phyloP scores from a whole-genome alignment of 2,888 invertebrate genomes.

The Oithona nana region DNA sequence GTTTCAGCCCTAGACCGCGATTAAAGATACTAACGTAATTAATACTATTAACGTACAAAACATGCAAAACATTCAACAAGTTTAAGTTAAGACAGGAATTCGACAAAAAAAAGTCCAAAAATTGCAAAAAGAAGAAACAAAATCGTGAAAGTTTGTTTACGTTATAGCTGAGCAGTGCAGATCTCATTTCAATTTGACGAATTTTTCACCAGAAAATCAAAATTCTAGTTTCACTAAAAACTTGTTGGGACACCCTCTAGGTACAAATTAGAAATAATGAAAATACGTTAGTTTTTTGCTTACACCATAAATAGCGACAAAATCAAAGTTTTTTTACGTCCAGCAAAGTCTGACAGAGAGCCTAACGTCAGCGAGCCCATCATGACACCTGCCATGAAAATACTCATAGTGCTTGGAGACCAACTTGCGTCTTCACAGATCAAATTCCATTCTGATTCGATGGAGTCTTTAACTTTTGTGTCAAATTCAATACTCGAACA shows the following conservation, averaged over 20 bases:
- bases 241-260: no score
- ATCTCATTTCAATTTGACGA: no score
- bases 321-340: slow-evolving; percentile 7
- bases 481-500: background rate
- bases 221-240: background rate
- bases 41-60: no score
- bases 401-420: slow-evolving; percentile 22
- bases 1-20: no score
- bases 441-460: slow-evolving; percentile 21
- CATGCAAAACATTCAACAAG: no score
- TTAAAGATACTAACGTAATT: no score
- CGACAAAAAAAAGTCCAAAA: no score
- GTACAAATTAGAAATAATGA: no score
- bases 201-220: background rate
- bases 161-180: no score
- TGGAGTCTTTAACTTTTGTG: background rate
- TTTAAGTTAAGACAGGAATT: no score
- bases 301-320: background rate
- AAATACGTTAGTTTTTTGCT: background rate
- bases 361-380: slow-evolving; percentile 23
- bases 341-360: slow-evolving; percentile 22
- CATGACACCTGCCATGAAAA: slow-evolving; percentile 24
- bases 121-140: no score
- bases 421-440: slow-evolving; percentile 23
- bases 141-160: no score